Percentiles rank a stretch among this genome's conserved stretches.
phyloP scores from a whole-genome alignment of 2,113 vertebrate species.

The Toxostoma redivivum region DNA sequence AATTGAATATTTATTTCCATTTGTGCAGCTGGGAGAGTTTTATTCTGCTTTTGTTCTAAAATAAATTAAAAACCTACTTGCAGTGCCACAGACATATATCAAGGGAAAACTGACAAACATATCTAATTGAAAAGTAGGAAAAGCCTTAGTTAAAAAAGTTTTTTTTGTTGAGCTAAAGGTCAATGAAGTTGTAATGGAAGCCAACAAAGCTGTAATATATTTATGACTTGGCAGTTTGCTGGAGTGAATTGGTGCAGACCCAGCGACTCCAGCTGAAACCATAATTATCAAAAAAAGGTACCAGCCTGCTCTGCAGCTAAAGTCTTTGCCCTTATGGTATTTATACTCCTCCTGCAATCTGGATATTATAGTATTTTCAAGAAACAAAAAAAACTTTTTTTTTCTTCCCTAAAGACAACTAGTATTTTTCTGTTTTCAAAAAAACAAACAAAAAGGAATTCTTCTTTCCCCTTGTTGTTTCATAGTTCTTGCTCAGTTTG shows the following conservation, averaged over 20 bases:
- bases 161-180: slow-evolving; percentile 24
- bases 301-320: neutral
- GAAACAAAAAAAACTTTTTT: neutral
- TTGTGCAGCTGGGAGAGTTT: slow-evolving; percentile 6
- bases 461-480: no score
- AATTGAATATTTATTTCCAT: slow-evolving; percentile 11
- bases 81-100: neutral
- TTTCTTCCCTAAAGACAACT: neutral
- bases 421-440: neutral
- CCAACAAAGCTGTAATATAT: neutral
- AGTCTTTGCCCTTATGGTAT: neutral
- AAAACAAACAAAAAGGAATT: neutral
- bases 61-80: slow-evolving; percentile 13
- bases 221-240: neutral
- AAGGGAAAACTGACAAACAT: slow-evolving; percentile 1
- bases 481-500: neutral
- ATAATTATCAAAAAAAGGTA: neutral
- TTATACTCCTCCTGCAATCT: neutral
- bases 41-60: neutral
- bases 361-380: neutral
- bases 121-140: neutral
- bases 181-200: slow-evolving; percentile 4
- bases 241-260: neutral
- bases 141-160: neutral
- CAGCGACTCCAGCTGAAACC: neutral